Evolutionary conservation across 2,797 vertebrate species (phyloP).

Genomic region (Rhinophrynus dorsalis): DNA sequence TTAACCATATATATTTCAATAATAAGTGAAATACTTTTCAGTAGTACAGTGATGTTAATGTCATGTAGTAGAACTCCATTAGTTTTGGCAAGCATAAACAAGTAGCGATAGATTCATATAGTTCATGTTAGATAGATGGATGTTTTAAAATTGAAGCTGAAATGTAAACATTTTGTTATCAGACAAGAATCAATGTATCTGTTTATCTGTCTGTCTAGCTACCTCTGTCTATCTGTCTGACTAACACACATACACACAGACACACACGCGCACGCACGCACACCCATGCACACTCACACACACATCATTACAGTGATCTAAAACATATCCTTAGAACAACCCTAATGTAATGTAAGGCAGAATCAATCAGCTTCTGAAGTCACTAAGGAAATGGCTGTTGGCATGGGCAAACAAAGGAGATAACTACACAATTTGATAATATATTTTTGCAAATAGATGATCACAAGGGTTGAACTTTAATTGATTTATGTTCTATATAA

Average conservation of each 20-base stretch:
- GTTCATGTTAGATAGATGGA: constrained; percentile 15
- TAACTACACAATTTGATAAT: constrained; percentile 40
- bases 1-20: background rate
- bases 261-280: no score
- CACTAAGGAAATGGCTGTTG: constrained; percentile 36
- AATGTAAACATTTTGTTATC: constrained; percentile 25
- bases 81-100: constrained; percentile 36
- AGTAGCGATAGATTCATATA: constrained; percentile 21
- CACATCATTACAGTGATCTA: constrained; percentile 11
- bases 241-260: no score
- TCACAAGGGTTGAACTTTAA: constrained; percentile 42
- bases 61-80: constrained; percentile 18
- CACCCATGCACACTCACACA: no score
- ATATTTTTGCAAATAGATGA: constrained; percentile 45
- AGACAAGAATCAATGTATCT: no score
- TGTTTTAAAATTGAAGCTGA: constrained; percentile 25
- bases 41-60: constrained; percentile 15
- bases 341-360: constrained; percentile 50
- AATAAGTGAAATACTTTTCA: constrained; percentile 27
- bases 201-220: no score
- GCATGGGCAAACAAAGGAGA: constrained; percentile 24
- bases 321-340: constrained; percentile 22
- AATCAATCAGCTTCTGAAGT: constrained; percentile 45
- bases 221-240: no score
- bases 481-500: constrained; percentile 51